Evolutionary conservation across 1,140 invertebrate species (phyloP).

Genomic region (Daktulosphaira vitifoliae): DNA sequence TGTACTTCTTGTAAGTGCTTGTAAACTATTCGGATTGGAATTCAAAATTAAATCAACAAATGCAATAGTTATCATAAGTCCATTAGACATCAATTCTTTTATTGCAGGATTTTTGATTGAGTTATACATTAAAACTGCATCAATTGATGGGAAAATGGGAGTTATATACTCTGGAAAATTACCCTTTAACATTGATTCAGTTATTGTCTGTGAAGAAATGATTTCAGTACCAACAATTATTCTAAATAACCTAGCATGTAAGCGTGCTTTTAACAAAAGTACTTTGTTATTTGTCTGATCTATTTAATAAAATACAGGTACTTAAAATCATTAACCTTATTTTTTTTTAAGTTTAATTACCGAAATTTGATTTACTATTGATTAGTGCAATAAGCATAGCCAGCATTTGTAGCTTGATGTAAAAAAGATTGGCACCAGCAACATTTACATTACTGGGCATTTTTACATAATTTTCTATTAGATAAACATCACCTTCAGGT

Average conservation of each 20-base stretch:
- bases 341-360: no score
- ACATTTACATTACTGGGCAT: slow-evolving; percentile 19
- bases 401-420: slow-evolving; percentile 10
- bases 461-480: slow-evolving; percentile 21
- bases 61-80: slow-evolving; percentile 12
- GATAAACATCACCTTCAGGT: slow-evolving; percentile 14
- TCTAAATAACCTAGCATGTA: slow-evolving; percentile 17
- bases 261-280: slow-evolving; percentile 5
- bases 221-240: slow-evolving; percentile 29
- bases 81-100: slow-evolving; percentile 22
- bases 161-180: slow-evolving; percentile 9
- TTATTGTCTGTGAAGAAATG: slow-evolving; percentile 23
- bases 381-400: slow-evolving; percentile 27
- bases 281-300: slow-evolving; percentile 10
- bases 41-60: slow-evolving; percentile 11
- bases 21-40: slow-evolving; percentile 18
- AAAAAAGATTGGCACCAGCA: slow-evolving; percentile 21
- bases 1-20: slow-evolving; percentile 1
- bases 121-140: slow-evolving; percentile 3
- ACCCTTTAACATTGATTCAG: slow-evolving; percentile 22
- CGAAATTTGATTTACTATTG: background rate
- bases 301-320: no score
- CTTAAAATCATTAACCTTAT: no score
- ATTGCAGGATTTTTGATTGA: slow-evolving; percentile 1
- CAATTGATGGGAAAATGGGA: slow-evolving; percentile 5